These are phyloP conservation scores for Eunapius fragilis DNA, from an alignment of 37 sponge, comb jelly and placozoan genomes.

Conservation along the genomic window DNA sequence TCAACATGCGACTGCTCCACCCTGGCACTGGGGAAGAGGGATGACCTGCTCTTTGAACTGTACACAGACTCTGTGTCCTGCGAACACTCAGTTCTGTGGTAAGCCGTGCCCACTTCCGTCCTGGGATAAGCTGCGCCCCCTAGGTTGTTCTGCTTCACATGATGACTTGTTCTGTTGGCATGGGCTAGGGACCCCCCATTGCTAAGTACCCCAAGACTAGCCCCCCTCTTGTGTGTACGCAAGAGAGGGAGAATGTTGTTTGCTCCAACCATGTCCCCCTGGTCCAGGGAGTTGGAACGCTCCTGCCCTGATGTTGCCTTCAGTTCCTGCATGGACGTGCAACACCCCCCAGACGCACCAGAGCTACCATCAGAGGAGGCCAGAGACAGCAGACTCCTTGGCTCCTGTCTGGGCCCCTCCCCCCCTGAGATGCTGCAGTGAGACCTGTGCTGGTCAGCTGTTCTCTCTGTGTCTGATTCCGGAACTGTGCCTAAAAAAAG, in stretches of 20 bases:
- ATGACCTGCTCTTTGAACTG: slow-evolving; percentile 4
- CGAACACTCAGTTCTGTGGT: no score
- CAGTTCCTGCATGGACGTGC: background rate
- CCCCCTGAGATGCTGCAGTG: background rate
- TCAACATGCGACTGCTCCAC: slow-evolving; percentile 57
- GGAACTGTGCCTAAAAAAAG: background rate
- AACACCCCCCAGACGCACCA: background rate
- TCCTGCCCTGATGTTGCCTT: background rate
- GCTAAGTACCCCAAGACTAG: background rate
- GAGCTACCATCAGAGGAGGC: background rate
- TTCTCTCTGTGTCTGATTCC: background rate
- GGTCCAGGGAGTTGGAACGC: background rate
- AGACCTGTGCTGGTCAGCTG: background rate
- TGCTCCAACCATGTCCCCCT: background rate
- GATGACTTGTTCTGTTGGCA: slow-evolving; percentile 45
- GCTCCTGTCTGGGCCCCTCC: background rate
- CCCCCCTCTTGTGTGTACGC: background rate
- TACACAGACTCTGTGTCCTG: slow-evolving; percentile 24
- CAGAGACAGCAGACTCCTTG: background rate
- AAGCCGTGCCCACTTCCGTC: no score
- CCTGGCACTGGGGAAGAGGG: slow-evolving; percentile 10
- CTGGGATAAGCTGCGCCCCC: background rate
- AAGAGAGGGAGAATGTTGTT: background rate
- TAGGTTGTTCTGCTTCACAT: slow-evolving; percentile 5
- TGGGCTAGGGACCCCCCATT: slow-evolving; percentile 1